Evolutionary conservation across 2,113 vertebrate genomes (phyloP), one percentile per base, ranked within the genome.

Genomic region (Microtus montanus): DNA sequence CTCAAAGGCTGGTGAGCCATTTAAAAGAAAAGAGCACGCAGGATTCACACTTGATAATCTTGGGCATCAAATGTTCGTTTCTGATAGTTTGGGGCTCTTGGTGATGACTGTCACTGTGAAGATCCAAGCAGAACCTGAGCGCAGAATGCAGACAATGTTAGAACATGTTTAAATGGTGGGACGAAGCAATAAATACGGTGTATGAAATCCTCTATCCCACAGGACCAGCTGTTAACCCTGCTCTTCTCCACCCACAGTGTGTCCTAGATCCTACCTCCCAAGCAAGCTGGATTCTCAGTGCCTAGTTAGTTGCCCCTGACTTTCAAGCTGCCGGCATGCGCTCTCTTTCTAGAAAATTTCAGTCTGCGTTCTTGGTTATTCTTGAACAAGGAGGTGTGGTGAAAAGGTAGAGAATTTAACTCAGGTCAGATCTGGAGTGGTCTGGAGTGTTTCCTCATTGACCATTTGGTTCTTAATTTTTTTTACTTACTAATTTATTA

Each of bases 121-220:
- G 66, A 91, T 79, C n/a, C 88, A 88, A 92, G 74, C 49, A 92
- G 91, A 93, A 87, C 41, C n/a, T 33, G 70, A 92, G 87, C 95
- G 91, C 93, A 80, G 89, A 93, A 87, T 28, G 77, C 78, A 75
- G 82, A 95, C 92, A 84, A 0, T 79, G 90, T 87, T 88, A 71
- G 64, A 88, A 95, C 86, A 95, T 92, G 95, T 87, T 92, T 75
- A 86, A 97, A 52, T 7, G 54, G 63, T 88, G 41, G 90, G 71
- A 90, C 91, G 88, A 90, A 83, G 79, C 41, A 70, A 88, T 80
- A 90, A 90, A 82, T 22, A 41, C 54, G 38, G 9, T 22, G 64
- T 89, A 89, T 89, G 95, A 96, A 94, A 96, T 87, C 82, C 58
- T 93, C 89, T 89, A 54, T 87, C 70, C 66, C 20, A 0, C 61